Evolutionary conservation across 2,113 vertebrate genomes (phyloP).

Genomic region (Nycticorax nycticorax): DNA sequence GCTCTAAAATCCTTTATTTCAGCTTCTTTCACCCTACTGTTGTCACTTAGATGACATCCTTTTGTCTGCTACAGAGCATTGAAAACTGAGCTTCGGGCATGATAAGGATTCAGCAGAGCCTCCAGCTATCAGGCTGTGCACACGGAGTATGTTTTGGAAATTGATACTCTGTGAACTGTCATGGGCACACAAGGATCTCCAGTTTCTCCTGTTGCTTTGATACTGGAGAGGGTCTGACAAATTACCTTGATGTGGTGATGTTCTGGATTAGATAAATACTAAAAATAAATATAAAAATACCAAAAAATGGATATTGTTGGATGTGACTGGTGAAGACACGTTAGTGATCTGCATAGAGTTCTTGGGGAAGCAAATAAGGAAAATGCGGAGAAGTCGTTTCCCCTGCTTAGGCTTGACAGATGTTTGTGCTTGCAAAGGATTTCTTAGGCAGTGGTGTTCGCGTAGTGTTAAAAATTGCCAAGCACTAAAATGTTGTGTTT

Average conservation of each 20-base stretch:
- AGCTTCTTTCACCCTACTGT: neutral
- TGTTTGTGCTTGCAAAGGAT: neutral
- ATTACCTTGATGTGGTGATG: neutral
- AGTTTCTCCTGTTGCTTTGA: slow-evolving; percentile 19
- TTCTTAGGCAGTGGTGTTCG: neutral
- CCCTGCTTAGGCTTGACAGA: neutral
- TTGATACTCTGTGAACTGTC: neutral
- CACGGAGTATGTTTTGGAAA: slow-evolving; percentile 4
- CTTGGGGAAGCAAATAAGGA: neutral
- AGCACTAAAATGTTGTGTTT: neutral
- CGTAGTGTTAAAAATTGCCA: neutral
- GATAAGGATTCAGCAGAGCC: slow-evolving; percentile 14
- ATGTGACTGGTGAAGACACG: neutral
- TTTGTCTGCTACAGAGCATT: neutral
- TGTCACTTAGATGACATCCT: neutral
- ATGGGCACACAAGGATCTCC: neutral
- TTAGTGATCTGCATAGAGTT: neutral
- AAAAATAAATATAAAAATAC: neutral
- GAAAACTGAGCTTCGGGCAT: slow-evolving; percentile 1
- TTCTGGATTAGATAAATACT: neutral
- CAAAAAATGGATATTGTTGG: neutral
- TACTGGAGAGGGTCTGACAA: neutral
- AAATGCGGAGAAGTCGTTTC: neutral
- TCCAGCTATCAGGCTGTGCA: neutral
- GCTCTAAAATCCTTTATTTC: neutral